Base-by-base conservation (phyloP, 2,113 vertebrate genomes). In the Forbesichthys agassizii region DNA sequence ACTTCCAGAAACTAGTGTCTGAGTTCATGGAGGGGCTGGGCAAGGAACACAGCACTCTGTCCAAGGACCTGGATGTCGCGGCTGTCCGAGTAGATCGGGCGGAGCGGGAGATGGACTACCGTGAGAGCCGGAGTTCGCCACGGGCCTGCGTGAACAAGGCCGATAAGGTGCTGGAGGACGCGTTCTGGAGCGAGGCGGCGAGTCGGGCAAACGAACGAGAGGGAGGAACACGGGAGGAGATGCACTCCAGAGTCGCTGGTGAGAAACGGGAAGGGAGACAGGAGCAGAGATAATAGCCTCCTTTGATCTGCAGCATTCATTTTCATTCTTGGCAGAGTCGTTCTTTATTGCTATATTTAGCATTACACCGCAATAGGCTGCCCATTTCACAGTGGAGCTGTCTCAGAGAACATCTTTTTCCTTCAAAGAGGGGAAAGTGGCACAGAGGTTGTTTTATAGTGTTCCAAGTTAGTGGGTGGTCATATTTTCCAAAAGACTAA, bases 61-160 rank as follows among this genome's bases (percentile, higher is more conserved):
- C 90, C 54, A 82, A 86, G 0, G 95, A 97, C 83, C 86, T 95
- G 0, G 94, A 95, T 69, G 91, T 79, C 1, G 84, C 94, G 0
- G 90, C 89, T 0, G 89, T 90, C 27, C 89, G 91, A 0, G 89
- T 98, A 78, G 95, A 97, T 54, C 91, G 94, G 0, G 84, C 96
- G 70, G 98, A 99, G 83, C 78, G 92, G 0, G 96, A 98, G 77
- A 93, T 98, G 77, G 97, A 99, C 78, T 95, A 94, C 59, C 88
- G 96, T 64, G 97, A 97, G 88, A 93, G 86, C 0, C 94, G 93
- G 90, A 95, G 93, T 78, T 94, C 96, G 0, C 94, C 94, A 0
- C 93, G 93, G 0, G 93, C 97, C 70, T 99, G 97, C 2, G 88
- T 92, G n/a, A 95, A 93, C 55, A 80, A 88, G 33, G 93, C 93